phyloP scores from a whole-genome alignment of 2,797 vertebrate species.

The Notamacropus eugenii region DNA sequence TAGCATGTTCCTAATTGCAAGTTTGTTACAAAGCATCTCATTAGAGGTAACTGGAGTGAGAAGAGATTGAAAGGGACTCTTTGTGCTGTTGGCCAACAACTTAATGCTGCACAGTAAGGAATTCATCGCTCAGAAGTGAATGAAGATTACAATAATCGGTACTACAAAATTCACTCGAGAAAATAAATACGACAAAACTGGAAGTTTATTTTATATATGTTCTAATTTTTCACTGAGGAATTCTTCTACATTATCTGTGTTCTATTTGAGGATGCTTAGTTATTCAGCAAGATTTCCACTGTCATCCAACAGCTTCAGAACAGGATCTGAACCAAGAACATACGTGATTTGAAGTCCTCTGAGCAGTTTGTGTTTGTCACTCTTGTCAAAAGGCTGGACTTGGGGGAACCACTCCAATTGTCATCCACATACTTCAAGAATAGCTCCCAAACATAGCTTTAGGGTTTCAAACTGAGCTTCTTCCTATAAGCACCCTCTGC shows the following conservation, averaged over 20 bases:
- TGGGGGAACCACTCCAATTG: conserved; percentile 99
- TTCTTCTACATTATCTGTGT: conserved; percentile 95
- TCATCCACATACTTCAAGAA: conserved; percentile 99
- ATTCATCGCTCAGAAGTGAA: conserved; percentile 57
- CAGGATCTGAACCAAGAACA: conserved; percentile 97
- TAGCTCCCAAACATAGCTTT: conserved; percentile 97
- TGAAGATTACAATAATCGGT: conserved; percentile 71
- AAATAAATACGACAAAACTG: conserved; percentile 62
- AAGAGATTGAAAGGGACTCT: conserved; percentile 68
- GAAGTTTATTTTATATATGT: conserved; percentile 87
- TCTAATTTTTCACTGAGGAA: conserved; percentile 97
- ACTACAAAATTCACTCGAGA: conserved; percentile 65
- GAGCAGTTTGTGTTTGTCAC: too few relatives aligned
- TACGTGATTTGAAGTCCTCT: conserved; percentile 85
- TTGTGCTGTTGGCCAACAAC: conserved; percentile 71
- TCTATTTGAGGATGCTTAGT: conserved; percentile 99
- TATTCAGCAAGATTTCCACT: conserved; percentile 83
- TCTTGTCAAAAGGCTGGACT: conserved; percentile 90
- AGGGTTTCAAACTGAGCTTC: conserved; percentile 92
- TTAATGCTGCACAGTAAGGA: conserved; percentile 70
- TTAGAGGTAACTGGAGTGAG: conserved; percentile 63
- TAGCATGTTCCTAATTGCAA: conserved; percentile 77
- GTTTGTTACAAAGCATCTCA: conserved; percentile 73
- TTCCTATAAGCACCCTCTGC: conserved; percentile 95
- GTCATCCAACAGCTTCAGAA: conserved; percentile 96